Evolutionary conservation across 2,113 vertebrate genomes (phyloP).

Genomic region (Antennarius striatus): DNA sequence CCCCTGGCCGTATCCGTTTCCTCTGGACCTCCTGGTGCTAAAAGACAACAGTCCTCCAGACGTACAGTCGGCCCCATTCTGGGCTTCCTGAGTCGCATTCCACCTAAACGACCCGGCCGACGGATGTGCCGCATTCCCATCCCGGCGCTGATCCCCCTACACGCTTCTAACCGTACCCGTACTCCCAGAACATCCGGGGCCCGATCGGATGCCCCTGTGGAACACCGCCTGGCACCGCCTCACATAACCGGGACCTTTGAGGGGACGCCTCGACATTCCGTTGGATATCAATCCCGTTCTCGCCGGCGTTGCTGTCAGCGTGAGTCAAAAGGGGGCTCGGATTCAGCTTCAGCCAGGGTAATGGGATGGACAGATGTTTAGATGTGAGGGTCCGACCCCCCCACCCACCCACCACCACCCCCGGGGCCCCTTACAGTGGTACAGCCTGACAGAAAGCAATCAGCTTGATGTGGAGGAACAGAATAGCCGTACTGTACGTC

Average conservation of each 20-base stretch:
- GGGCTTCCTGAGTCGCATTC: constrained; percentile 73
- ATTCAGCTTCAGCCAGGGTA: constrained; percentile 50
- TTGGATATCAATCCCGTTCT: constrained; percentile 65
- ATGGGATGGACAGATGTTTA: constrained; percentile 80
- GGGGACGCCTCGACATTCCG: constrained; percentile 61
- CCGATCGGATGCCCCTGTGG: constrained; percentile 33
- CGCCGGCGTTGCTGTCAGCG: constrained; percentile 61
- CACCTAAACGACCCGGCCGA: constrained; percentile 68
- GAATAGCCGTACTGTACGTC: constrained; percentile 64
- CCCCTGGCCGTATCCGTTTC: constrained; percentile 60
- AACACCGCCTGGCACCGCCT: constrained; percentile 58
- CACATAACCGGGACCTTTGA: constrained; percentile 72
- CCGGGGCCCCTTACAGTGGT: constrained; percentile 43
- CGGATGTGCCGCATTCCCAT: constrained; percentile 63
- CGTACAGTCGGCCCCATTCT: constrained; percentile 62
- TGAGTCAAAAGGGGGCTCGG: constrained; percentile 61
- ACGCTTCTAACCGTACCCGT: constrained; percentile 50
- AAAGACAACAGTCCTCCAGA: constrained; percentile 64
- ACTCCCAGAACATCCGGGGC: constrained; percentile 64
- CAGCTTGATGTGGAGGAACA: constrained; percentile 75
- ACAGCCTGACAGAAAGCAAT: constrained; percentile 75
- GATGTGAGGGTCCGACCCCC: constrained; percentile 62
- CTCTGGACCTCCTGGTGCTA: constrained; percentile 56
- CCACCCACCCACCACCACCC: neutral
- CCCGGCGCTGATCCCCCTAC: constrained; percentile 48